Percentiles rank a stretch among this genome's conserved stretches.
phyloP scores from a whole-genome alignment of 2,113 vertebrate species.

The Amazona vittata region DNA sequence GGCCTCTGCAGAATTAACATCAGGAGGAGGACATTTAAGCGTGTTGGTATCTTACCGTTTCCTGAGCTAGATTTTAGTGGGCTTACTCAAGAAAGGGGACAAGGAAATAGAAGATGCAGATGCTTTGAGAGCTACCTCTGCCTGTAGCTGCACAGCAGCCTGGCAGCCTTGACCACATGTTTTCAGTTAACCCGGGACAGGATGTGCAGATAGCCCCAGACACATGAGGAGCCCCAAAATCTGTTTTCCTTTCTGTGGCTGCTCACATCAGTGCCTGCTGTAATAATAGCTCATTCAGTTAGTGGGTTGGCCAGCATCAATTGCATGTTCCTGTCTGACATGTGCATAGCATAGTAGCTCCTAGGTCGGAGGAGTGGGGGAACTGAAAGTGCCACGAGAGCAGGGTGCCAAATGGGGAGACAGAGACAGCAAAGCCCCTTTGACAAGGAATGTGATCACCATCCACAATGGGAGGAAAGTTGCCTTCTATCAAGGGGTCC shows the following conservation, averaged over 20 bases:
- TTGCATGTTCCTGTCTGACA: neutral
- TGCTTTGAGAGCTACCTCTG: neutral
- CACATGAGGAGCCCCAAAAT: neutral
- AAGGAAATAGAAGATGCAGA: neutral
- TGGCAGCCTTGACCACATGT: slow-evolving; percentile 14
- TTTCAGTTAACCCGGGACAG: slow-evolving; percentile 21
- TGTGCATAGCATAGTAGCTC: neutral
- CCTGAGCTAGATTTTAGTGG: neutral
- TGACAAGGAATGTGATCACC: neutral
- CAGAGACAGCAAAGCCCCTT: neutral
- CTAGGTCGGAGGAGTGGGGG: neutral
- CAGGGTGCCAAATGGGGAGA: neutral
- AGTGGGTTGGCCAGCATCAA: neutral
- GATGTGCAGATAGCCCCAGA: slow-evolving; percentile 12
- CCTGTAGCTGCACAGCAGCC: neutral
- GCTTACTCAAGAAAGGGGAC: neutral
- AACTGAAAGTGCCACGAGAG: neutral
- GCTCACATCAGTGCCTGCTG: slow-evolving; percentile 21
- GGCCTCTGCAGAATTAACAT: neutral
- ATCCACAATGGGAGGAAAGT: neutral
- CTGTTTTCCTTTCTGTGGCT: slow-evolving; percentile 44
- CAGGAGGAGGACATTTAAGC: neutral
- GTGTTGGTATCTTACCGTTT: neutral
- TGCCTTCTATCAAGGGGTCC: neutral
- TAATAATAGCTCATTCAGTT: neutral